Evolutionary conservation across 2,797 vertebrate genomes (phyloP).

Genomic region (Xenentodon cancila): DNA sequence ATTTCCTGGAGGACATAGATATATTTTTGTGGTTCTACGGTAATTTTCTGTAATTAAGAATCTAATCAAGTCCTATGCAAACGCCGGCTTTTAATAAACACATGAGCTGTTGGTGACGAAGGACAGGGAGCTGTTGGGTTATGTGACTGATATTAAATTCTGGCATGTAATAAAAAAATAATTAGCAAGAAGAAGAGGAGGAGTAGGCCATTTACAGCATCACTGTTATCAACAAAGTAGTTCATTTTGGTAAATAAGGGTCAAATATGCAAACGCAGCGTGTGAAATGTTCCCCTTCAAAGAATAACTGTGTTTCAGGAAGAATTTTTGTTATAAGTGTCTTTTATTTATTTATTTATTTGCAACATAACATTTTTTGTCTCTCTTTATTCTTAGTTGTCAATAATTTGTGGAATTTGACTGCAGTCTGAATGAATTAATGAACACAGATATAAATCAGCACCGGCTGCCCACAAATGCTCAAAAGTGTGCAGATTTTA

Average conservation of each 20-base stretch:
- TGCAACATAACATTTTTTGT: too few species aligned
- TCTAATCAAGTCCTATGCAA: slow-evolving; percentile 78
- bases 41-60: slow-evolving; percentile 80
- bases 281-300: not conserved
- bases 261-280: not conserved
- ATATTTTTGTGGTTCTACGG: slow-evolving; percentile 62
- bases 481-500: too few species aligned
- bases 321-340: too few species aligned
- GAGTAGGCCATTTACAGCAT: slow-evolving; percentile 8
- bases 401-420: not conserved
- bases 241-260: not conserved
- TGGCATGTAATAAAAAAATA: slow-evolving; percentile 51
- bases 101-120: slow-evolving; percentile 69
- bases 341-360: too few species aligned
- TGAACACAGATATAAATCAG: too few species aligned
- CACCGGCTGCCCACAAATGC: too few species aligned
- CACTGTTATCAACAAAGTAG: slow-evolving; percentile 1
- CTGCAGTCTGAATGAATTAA: not conserved
- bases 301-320: too few species aligned
- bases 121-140: slow-evolving; percentile 67
- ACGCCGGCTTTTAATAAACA: slow-evolving; percentile 76
- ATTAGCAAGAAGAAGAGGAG: slow-evolving; percentile 14
- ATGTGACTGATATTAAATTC: slow-evolving; percentile 66
- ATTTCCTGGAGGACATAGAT: slow-evolving; percentile 62
- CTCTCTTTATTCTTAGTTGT: too few species aligned